Base-by-base conservation (phyloP, 2,113 vertebrate species). In the Austrofundulus limnaeus region DNA sequence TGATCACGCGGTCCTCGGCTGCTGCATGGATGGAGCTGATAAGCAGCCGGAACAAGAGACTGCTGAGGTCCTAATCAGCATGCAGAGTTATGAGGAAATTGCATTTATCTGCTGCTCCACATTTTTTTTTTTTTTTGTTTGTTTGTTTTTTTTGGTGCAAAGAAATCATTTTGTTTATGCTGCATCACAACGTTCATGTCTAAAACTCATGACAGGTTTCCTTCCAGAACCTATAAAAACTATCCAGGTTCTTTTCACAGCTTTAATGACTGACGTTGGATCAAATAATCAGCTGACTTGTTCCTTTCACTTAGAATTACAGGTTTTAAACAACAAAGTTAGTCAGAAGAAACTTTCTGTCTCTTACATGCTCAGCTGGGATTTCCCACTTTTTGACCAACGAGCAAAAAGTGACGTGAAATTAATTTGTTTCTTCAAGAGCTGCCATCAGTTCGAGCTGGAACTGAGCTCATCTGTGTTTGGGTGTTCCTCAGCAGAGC, bases 371-470 rank as follows among this genome's bases (percentile, higher is more conserved):
- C 3, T 14, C 13, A 15, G 14, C 3, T 41, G 15, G 14, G 15
- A 41, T 5, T 8, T 34, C 31, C 6, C 31, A 10, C 9, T 34
- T 34, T 34, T 34, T 9, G 9, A 14, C 12, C 13, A 41, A 41
- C 17, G 50, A 75, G 37, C 43, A 25, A 2, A 23, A 2, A 51
- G 70, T 28, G 1, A 41, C 21, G 11, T 2, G 6, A 48, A 72
- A 31, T 17, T 25, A 5, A 9, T 41, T 49, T 39, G 19, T 0
- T 72, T 72, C 73, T 25, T 66, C 54, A 65, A 62, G 52, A 66
- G 61, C 21, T 23, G 43, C 24, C 31, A 47, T 38, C 61, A 56
- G 58, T 70, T 47, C 54, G 49, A 61, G 41, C 12, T 31, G 11
- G 49, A 72, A 63, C 61, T 58, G 31, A 28, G 48, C 19, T 53